These are phyloP conservation scores for Noturus placidus DNA, from an alignment of 2,113 vertebrate genomes.

Conservation along the genomic window DNA sequence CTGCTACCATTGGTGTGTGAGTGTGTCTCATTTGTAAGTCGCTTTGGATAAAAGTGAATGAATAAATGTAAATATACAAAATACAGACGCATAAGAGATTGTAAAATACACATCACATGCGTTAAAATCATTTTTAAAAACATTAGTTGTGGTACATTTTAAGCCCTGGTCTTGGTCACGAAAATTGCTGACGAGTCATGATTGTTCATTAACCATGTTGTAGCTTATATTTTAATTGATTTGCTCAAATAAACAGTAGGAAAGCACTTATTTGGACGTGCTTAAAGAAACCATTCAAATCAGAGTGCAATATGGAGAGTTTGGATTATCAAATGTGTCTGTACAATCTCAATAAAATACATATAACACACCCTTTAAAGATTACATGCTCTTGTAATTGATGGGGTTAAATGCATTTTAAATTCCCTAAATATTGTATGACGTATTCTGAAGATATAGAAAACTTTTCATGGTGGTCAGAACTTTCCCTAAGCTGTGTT, in stretches of 20 bases:
- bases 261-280: neutral
- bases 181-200: neutral
- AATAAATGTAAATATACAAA: too few relatives aligned
- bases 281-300: neutral
- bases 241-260: neutral
- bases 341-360: neutral
- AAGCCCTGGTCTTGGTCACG: neutral
- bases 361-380: neutral
- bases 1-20: too few relatives aligned
- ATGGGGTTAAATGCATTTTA: neutral
- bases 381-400: neutral
- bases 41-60: too few relatives aligned
- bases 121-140: neutral
- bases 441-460: neutral
- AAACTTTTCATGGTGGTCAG: neutral
- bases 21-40: too few relatives aligned
- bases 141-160: neutral
- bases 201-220: neutral
- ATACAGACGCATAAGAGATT: neutral
- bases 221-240: neutral
- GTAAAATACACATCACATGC: neutral
- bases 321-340: neutral
- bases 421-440: neutral
- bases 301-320: neutral
- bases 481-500: slow-evolving; percentile 49